Evolutionary conservation across 2,888 invertebrate genomes (phyloP), one percentile per base, ranked within the genome.

Genomic region (Mesorhabditis belari): DNA sequence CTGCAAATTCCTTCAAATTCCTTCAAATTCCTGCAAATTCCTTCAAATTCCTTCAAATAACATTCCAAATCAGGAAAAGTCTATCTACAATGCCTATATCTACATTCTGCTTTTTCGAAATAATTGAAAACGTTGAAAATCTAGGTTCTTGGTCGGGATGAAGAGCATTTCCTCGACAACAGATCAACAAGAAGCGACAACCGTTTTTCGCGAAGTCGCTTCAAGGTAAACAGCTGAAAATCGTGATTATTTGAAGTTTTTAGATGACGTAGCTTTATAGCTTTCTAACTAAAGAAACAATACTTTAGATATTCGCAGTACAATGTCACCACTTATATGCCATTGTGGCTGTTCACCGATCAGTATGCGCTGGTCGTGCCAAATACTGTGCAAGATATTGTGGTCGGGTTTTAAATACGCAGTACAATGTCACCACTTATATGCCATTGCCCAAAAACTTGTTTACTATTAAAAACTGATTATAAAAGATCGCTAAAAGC

Each of bases 321-420:
- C 66, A 77, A 77, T 62, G 68, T 77, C 12, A 75, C 76, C 2
- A 77, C 77, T 3, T 77, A 74, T 68, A 77, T 77, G 77, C 74
- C 75, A 2, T 63, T 77, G 4, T 77, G 76, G 76, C 64, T 77
- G n/a, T 77, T 77, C 69, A 74, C 74, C 12, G 78, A 78, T 60
- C 78, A 78, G 62, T 78, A 78, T 63, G 69, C 69, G 3, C 63
- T 75, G 2, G 75, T 78, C 0, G 75, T 77, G 23, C 76, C 77
- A 0, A 78, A 78, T 60, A 76, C 75, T 3, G 67, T 77, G 5
- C 73, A 74, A 52, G 64, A 66, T 53, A 64, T 66, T 24, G 55
- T 60, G 24, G 58, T 68, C 0, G 61, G 57, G 29, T 25, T 29
- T 49, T n/a, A 29, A n/a, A 35, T n/a, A 69, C 5, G 69, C 70